Evolutionary conservation across 2,888 invertebrate species (phyloP).

Genomic region (Nysson spinosus): DNA sequence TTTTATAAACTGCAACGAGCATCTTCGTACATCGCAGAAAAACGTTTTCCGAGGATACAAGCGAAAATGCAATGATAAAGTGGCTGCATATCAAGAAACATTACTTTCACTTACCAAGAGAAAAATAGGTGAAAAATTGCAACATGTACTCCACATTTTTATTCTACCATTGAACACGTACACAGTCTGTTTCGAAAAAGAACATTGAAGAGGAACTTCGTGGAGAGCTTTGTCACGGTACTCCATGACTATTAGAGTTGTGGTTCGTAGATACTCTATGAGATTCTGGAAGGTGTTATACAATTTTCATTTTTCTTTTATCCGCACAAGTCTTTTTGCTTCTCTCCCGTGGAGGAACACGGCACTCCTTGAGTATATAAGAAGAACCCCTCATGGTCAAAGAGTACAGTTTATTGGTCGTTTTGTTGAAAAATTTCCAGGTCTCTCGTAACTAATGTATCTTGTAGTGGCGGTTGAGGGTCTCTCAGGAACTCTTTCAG

Average conservation of each 20-base stretch:
- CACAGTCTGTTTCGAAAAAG: no score
- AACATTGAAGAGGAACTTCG: not conserved
- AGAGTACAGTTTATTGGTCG: slow-evolving; percentile 33
- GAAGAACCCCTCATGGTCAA: slow-evolving; percentile 34
- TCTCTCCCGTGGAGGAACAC: no score
- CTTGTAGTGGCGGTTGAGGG: slow-evolving; percentile 15
- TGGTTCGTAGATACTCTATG: not conserved
- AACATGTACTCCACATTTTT: no score
- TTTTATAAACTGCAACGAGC: no score
- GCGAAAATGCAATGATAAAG: no score
- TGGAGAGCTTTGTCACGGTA: not conserved
- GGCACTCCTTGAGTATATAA: slow-evolving; percentile 17
- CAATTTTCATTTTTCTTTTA: not conserved
- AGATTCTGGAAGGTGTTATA: not conserved
- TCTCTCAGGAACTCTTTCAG: slow-evolving; percentile 22
- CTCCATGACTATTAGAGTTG: not conserved
- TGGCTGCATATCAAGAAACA: no score
- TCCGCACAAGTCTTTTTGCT: not conserved
- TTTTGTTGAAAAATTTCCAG: slow-evolving; percentile 40
- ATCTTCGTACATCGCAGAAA: no score
- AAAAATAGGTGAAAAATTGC: no score
- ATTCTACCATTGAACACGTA: no score
- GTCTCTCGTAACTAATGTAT: slow-evolving; percentile 43
- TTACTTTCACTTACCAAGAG: no score
- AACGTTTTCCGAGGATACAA: no score